These are phyloP conservation scores for Proales similis DNA, from an alignment of 1,140 invertebrate species.

Conservation along the genomic window DNA sequence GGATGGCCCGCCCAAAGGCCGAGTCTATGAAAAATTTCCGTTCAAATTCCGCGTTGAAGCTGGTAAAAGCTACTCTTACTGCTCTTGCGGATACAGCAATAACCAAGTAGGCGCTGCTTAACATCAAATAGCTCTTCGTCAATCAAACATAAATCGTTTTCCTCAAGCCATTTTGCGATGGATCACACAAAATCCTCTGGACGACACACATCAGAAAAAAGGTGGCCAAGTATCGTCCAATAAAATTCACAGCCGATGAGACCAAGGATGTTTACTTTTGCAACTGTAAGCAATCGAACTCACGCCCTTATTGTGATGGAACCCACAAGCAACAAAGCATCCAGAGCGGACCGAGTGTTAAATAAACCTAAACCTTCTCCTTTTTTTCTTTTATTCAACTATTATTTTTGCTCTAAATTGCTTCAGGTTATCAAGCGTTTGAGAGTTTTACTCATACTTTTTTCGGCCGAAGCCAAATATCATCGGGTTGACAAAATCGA, in stretches of 20 bases:
- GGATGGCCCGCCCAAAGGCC: slow-evolving; percentile 43
- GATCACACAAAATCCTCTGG: slow-evolving; percentile 67
- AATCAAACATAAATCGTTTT: slow-evolving; percentile 37
- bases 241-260: slow-evolving; percentile 73
- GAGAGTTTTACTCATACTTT: no score
- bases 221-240: slow-evolving; percentile 57
- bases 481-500: slow-evolving; percentile 10
- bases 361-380: slow-evolving; percentile 8
- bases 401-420: no score
- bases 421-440: no score
- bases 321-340: slow-evolving; percentile 71
- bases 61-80: slow-evolving; percentile 84
- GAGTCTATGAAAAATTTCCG: slow-evolving; percentile 68
- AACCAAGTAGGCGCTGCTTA: slow-evolving; percentile 57
- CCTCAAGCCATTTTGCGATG: slow-evolving; percentile 82
- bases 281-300: slow-evolving; percentile 91
- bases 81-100: slow-evolving; percentile 81
- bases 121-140: not conserved
- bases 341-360: slow-evolving; percentile 49
- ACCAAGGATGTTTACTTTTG: slow-evolving; percentile 93
- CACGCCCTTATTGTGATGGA: slow-evolving; percentile 94
- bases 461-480: slow-evolving; percentile 36
- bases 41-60: slow-evolving; percentile 67
- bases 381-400: not conserved
- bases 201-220: slow-evolving; percentile 56